Percentiles rank a stretch among this genome's conserved stretches.
Evolutionary conservation across 2,888 invertebrate species (phyloP).

Genomic region (Dioctria linearis): DNA sequence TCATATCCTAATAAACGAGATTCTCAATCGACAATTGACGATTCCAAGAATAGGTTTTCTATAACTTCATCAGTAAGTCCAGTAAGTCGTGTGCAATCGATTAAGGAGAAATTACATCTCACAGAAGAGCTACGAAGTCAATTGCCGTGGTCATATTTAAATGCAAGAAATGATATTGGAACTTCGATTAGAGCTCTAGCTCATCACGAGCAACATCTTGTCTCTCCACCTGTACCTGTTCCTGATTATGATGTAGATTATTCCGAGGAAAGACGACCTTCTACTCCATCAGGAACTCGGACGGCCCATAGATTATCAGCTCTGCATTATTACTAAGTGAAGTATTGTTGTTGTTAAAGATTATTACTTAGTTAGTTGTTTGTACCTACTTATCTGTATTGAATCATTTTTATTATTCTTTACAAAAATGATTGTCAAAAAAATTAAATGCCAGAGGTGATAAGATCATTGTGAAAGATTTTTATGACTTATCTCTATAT

Average conservation of each 20-base stretch:
- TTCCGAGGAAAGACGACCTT: no score
- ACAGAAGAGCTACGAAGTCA: constrained; percentile 74
- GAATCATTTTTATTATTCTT: no score
- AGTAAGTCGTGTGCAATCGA: background rate
- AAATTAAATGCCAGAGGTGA: no score
- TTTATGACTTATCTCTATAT: no score
- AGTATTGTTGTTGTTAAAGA: no score
- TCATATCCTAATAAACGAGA: background rate
- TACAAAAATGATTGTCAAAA: no score
- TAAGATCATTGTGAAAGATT: no score
- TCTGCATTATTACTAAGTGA: background rate
- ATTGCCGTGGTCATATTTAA: constrained; percentile 76
- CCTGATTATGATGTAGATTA: constrained; percentile 72
- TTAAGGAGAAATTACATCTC: constrained; percentile 57
- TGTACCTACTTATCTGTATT: no score
- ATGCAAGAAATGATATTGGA: constrained; percentile 67
- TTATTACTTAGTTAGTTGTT: no score
- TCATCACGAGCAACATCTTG: constrained; percentile 71
- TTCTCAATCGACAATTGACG: background rate
- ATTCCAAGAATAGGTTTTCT: background rate
- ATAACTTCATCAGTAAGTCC: background rate
- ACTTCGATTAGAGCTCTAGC: constrained; percentile 68
- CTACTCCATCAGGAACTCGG: background rate
- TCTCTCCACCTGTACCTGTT: constrained; percentile 75
- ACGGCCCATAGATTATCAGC: background rate